Evolutionary conservation across 2,888 invertebrate species (phyloP), one percentile per base, ranked within the genome.

Genomic region (Cantharis rufa): DNA sequence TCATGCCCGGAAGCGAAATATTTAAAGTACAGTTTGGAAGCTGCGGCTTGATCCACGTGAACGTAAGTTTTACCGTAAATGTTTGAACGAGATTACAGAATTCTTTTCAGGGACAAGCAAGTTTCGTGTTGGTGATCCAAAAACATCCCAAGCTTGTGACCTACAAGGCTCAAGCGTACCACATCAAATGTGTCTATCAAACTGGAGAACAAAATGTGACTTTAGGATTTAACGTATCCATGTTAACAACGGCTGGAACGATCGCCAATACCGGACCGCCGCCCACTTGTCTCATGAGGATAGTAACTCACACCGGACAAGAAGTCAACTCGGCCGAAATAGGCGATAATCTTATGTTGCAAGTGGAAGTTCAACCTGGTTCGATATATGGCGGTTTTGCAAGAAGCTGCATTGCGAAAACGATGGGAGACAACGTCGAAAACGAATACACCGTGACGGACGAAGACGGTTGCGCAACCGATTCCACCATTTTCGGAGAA

Each of bases 111-210:
- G 97, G 97, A 71, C 92, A 96, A 86, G 97, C 97, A 21, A 96
- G 95, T 86, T 98, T 97, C 87, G 95, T 98, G 1, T 90, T 98
- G 64, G 97, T 98, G 21, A 96, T 98, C 86, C 98, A 98, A 87
- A 96, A 97, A 89, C 98, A 98, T 92, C 97, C 97, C 0, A 96
- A 96, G 90, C 91, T 98, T 72, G 94, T 98, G 71, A 98, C 98
- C 0, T 96, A 95, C 87, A 95, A 96, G 85, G 97, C 98, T 5
- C 96, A 97, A 88, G 98, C 98, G 1, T 98, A 98, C 90, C 96
- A 98, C 88, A 96, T 98, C 80, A 96, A 96, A 87, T 98, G 98
- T 87, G 94, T 97, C 74, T 98, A 98, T 87, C 96, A 97, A 88
- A 97, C 96, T 0, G 97, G 96, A 78, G 96, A 96, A 87, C 96